phyloP scores from a whole-genome alignment of 2,797 vertebrate species.

The Loriculus beryllinus region DNA sequence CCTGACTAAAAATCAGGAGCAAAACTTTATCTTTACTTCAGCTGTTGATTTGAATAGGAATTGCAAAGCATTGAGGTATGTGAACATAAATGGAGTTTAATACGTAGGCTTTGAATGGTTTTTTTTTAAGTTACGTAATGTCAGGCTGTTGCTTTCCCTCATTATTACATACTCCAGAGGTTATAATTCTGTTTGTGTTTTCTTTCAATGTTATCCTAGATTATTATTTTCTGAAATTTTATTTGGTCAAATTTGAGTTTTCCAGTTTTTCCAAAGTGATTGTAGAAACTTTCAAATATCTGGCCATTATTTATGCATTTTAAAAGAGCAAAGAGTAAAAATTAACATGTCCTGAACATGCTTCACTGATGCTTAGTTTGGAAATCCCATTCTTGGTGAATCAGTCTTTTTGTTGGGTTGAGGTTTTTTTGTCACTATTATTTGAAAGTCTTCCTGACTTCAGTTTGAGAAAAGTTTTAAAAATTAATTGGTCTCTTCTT shows the following conservation, averaged over 20 bases:
- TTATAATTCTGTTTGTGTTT: not conserved
- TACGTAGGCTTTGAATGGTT: not conserved
- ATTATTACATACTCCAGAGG: not conserved
- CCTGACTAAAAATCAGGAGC: not conserved
- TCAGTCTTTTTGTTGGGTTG: not conserved
- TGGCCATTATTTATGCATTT: not conserved
- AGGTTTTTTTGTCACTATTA: not conserved
- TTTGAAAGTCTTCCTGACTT: not conserved
- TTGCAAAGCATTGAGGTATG: not conserved
- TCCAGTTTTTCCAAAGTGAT: not conserved
- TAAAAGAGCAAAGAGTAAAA: not conserved
- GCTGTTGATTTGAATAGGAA: not conserved
- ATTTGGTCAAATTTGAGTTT: not conserved
- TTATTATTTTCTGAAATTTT: not conserved
- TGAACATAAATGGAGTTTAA: not conserved
- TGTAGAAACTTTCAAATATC: not conserved
- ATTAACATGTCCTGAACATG: not conserved
- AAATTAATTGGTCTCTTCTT: not conserved
- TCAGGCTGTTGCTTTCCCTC: not conserved
- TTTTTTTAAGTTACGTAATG: fast-evolving
- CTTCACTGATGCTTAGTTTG: not conserved
- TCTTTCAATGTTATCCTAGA: not conserved
- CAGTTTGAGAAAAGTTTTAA: not conserved
- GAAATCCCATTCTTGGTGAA: not conserved
- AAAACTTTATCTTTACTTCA: not conserved